Evolutionary conservation across 1,140 invertebrate genomes (phyloP), one percentile per base, ranked within the genome.

Genomic region (Drosophila setifemur): DNA sequence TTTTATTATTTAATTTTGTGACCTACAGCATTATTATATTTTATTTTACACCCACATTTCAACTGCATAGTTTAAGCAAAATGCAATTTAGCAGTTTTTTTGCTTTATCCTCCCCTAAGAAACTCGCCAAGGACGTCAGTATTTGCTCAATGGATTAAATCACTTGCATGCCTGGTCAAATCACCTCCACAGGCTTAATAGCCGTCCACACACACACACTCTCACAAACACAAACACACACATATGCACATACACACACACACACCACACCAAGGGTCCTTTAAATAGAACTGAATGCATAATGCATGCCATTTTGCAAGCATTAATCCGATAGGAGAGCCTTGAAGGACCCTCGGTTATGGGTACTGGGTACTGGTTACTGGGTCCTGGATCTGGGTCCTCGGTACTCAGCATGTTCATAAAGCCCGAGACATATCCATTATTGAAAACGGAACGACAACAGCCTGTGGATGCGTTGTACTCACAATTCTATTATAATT

Each of bases 401-500:
- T n/a, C n/a, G n/a, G n/a, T n/a, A n/a, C n/a, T n/a, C n/a, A n/a
- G n/a, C 53, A 21, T 23, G 19, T 47, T 47, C 52, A 37, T 19
- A 33, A 9, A 5, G 35, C 6, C 28, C 25, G 19, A 35, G 44
- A 42, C 45, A 12, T 66, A 43, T 66, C 44, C 47, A 67, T 67
- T 43, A 67, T 53, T 43, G 47, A 67, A 42, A 23, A 35, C 37
- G 21, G 23, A 48, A 39, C 14, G 33, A 33, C 60, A 64, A 48
- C 63, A 29, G 47, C 28, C 66, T 47, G 66, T 57, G 43, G 50
- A 19, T 71, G 66, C 53, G 39, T 55, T 25, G 26, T 68, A 49
- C n/a, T n/a, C 39, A 60, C 64, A 58, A 58, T 49, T 28, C 52
- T 26, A 71, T 70, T 70, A 50, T 71, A 71, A 71, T 71, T 71